Conservation (phyloP, 2,113 vertebrate species). For the Myodes glareolus region DNA sequence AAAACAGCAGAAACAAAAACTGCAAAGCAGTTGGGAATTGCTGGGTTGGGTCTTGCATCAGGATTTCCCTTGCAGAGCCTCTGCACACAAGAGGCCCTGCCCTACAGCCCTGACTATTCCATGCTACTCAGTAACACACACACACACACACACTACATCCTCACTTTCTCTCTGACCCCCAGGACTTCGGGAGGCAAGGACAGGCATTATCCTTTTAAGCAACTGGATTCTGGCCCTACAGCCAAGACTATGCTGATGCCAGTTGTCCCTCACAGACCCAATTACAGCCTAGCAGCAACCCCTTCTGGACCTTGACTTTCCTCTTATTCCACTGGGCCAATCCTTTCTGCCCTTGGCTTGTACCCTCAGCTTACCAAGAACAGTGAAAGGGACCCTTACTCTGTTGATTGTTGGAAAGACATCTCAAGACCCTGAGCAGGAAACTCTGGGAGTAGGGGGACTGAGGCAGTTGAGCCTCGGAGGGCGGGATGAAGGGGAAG, state of each 20-base stretch:
- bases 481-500: neutral
- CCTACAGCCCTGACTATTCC: neutral
- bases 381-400: neutral
- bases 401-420: neutral
- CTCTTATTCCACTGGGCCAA: neutral
- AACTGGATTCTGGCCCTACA: neutral
- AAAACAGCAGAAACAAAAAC: constrained; percentile 65
- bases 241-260: neutral
- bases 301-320: neutral
- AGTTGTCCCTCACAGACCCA: neutral
- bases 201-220: neutral
- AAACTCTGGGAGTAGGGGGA: no score
- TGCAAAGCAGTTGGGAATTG: constrained; percentile 34
- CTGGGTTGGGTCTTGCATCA: neutral
- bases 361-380: neutral
- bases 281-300: neutral
- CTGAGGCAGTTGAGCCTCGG: neutral
- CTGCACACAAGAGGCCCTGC: neutral
- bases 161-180: neutral
- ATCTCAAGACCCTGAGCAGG: neutral
- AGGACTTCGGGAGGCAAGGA: neutral
- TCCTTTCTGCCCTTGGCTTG: neutral
- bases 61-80: neutral
- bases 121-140: neutral
- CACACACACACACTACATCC: neutral